phyloP scores from a whole-genome alignment of 2,797 vertebrate genomes.

The Pseudomugil gertrudae region DNA sequence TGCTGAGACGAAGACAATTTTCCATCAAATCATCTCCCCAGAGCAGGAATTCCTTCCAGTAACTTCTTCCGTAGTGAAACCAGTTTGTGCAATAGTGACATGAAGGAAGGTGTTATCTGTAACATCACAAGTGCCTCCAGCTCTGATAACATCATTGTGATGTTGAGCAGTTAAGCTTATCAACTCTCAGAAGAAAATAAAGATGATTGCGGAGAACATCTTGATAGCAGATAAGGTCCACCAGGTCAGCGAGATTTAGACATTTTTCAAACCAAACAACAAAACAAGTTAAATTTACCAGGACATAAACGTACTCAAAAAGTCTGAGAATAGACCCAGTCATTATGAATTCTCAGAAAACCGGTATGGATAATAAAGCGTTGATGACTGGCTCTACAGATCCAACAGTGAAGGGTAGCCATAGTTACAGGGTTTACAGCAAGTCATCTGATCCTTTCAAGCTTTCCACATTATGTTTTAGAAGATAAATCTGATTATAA shows the following conservation, averaged over 20 bases:
- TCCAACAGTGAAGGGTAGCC: background rate
- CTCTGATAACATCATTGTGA: background rate
- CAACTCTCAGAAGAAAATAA: background rate
- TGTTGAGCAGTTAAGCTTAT: background rate
- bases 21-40: constrained; percentile 3
- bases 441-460: background rate
- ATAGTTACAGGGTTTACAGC: background rate
- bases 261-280: background rate
- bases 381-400: background rate
- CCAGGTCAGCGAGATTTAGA: background rate
- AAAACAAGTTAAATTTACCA: background rate
- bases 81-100: constrained; percentile 1
- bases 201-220: background rate
- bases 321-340: background rate
- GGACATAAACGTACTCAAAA: background rate
- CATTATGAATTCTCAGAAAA: background rate
- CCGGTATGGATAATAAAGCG: background rate
- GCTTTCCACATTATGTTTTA: background rate
- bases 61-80: constrained; percentile 7
- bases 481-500: background rate
- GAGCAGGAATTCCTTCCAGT: background rate
- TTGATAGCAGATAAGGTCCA: no score
- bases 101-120: background rate
- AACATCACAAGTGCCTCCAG: background rate
- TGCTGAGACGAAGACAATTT: background rate